Evolutionary conservation across 2,888 invertebrate species (phyloP), one percentile per base, ranked within the genome.

Genomic region (Andricus curvator): DNA sequence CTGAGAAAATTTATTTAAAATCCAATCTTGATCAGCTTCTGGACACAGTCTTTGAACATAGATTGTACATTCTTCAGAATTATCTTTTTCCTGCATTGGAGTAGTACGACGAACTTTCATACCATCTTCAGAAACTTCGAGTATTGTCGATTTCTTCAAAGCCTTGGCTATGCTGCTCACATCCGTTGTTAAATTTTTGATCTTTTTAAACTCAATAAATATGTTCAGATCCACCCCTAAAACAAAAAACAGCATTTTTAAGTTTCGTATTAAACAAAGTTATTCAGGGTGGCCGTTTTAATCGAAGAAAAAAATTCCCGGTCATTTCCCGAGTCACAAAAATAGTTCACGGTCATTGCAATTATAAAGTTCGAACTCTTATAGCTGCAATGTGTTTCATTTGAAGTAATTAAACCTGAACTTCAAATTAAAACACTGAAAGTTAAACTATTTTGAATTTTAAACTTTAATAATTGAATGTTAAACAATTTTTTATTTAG

Each of bases 41-140:
- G 95, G 94, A 20, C 98, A 98, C 80, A 99, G 94, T 74, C 96
- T 96, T 93, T 99, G 98, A 60, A 97, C 97, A 94, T 98, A 98
- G 80, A 98, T 94, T 4, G 97, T 98, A 87, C 97, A 96, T 6
- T 95, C 94, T 85, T 96, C 96, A 41, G 94, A 94, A 93, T 96
- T 95, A 87, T 95, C 92, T 84, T 94, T 95, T 0, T 93, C 92
- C 77, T 94, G 90, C 77, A 96, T 91, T 15, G 95, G 95, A 33
- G 94, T 93, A 87, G 93, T 93, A 2, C 96, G 93, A 80, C 92
- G 92, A 15, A 98, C 96, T 93, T 96, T 96, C 1, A 93, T 93
- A 79, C 94, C 94, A 89, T 97, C 96, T 82, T 96, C 96, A 17
- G 96, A 96, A 60, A 98, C 91, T 90, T 96, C 94, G 29, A 98